These are phyloP conservation scores for Spongia lamella DNA, from an alignment of 37 sponge, comb jelly and placozoan genomes.

Conservation along the genomic window DNA sequence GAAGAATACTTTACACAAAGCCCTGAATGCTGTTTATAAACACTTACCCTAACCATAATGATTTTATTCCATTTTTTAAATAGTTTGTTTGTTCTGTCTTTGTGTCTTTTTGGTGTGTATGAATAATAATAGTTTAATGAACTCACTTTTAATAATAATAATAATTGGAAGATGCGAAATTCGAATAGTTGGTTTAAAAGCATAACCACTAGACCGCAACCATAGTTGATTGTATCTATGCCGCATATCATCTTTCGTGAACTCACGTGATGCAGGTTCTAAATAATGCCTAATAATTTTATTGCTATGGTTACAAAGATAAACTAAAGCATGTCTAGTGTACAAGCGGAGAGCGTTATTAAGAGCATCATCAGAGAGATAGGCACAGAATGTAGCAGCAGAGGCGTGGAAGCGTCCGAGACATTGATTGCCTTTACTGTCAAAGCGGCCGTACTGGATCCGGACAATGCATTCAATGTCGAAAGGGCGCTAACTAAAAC, in stretches of 20 bases:
- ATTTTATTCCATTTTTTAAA: too few relatives aligned
- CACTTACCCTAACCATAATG: too few relatives aligned
- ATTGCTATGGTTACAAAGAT: conserved; percentile 1
- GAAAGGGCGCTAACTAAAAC: conserved; percentile 92
- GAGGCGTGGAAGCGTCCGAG: conserved; percentile 88
- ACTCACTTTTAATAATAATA: not conserved
- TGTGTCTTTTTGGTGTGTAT: too few relatives aligned
- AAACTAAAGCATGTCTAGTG: conserved; percentile 42
- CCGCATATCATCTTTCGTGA: not conserved
- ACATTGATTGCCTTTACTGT: conserved; percentile 98
- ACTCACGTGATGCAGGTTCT: not conserved
- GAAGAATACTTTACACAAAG: too few relatives aligned
- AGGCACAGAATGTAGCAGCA: conserved; percentile 72
- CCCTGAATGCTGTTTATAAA: too few relatives aligned
- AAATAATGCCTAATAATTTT: too few relatives aligned
- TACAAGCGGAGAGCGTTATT: conserved; percentile 96
- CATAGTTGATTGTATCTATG: not conserved
- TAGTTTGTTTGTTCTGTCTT: too few relatives aligned
- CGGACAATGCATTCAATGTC: conserved; percentile 94
- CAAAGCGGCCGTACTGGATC: conserved; percentile 93
- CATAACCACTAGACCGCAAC: too few relatives aligned
- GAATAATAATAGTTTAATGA: too few relatives aligned
- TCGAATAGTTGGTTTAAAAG: too few relatives aligned
- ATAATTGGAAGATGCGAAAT: too few relatives aligned
- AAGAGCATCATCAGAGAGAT: conserved; percentile 96